Evolutionary conservation across 64 coral and sea anemone genomes (phyloP), one percentile per base, ranked within the genome.

Genomic region (Hydrozoanthus tunicans): DNA sequence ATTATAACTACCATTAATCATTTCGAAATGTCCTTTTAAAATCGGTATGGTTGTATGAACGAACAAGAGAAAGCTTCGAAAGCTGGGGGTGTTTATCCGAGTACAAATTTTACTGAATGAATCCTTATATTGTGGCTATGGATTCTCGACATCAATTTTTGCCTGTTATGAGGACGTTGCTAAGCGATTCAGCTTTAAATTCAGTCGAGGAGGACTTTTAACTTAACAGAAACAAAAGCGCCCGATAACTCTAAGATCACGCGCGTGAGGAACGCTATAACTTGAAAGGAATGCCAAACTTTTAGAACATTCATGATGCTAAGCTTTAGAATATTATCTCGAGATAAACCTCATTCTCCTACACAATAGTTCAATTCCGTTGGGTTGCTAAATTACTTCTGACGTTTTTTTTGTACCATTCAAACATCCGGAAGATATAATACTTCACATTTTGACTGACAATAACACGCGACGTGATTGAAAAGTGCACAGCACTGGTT

Each of bases 141-240:
- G 32, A 2, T 43, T 43, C 32, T 1, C 32, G 32, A 81, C 79
- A 62, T 58, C 79, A 62, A 86, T 59, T 70, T 86, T 88, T 73
- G 9, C 26, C 1, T 59, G 5, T 9, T 13, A 15, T 43, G 4
- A 70, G 51, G 25, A 26, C 43, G 69, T 88, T 88, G 84, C 69
- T 75, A 11, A 1, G 69, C 7, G 69, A 74, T 74, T 58, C 6
- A 86, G 43, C 53, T 26, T 20, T 63, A 62, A 57, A 15, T 20
- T 43, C 51, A 7, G 8, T 65, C 61, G n/a, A 6, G 32, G 14
- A 5, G 57, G n/a, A 81, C 13, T 64, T 64, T 64, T 64, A 9
- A 1, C 13, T 64, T 14, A 81, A 61, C 17, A 70, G 51, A 55
- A 11, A 3, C 51, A 43, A 5, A 56, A 68, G 7, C 15, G 24